Evolutionary conservation across 2,113 vertebrate genomes (phyloP).

Genomic region (Sapayoa aenigma): DNA sequence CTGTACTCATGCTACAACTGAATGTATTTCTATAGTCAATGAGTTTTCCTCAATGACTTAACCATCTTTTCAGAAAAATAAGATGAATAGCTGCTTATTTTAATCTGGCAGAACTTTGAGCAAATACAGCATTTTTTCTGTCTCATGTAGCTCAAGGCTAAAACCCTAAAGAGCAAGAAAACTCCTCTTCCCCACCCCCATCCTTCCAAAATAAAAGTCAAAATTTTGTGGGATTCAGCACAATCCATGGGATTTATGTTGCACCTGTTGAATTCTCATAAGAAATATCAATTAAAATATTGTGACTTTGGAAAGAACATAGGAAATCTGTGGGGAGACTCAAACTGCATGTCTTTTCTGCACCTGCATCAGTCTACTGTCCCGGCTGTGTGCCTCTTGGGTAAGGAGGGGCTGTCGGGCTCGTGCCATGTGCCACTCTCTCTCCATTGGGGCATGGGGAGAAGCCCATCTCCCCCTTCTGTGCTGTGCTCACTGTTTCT

Average conservation of each 20-base stretch:
- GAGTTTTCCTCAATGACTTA: conserved; percentile 45
- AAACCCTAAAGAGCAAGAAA: conserved; percentile 36
- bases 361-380: not conserved
- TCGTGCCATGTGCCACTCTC: not conserved
- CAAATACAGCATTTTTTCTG: conserved; percentile 55
- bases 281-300: conserved; percentile 57
- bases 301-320: conserved; percentile 44
- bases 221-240: conserved; percentile 49
- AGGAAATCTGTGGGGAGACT: conserved; percentile 14
- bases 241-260: conserved; percentile 50
- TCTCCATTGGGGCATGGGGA: not conserved
- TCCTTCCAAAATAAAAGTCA: conserved; percentile 24
- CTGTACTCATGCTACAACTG: not conserved
- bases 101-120: conserved; percentile 53
- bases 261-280: conserved; percentile 63
- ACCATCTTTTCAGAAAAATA: conserved; percentile 12
- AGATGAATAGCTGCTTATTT: conserved; percentile 51
- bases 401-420: not conserved
- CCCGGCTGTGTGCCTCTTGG: not conserved
- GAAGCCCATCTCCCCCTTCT: not conserved
- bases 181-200: not conserved
- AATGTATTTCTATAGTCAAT: not conserved
- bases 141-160: conserved; percentile 37
- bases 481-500: accelerated
- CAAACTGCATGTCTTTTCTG: not conserved